Evolutionary conservation across 2,888 invertebrate species (phyloP), one percentile per base, ranked within the genome.

Genomic region (Epinotia bilunana): DNA sequence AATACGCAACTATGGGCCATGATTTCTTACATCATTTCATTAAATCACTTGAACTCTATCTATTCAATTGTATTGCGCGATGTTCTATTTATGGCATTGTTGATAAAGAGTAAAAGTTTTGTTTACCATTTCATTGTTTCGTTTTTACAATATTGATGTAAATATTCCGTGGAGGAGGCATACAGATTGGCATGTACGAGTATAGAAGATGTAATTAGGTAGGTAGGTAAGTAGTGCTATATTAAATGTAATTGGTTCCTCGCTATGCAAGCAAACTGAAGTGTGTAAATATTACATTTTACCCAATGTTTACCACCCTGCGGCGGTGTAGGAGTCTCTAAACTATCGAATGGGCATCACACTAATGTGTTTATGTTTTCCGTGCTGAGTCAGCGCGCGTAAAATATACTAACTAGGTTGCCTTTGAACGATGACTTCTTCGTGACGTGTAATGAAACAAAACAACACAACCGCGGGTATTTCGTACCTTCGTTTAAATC

Each of bases 21-120:
- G 62, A 58, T 72, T 64, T 58, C 28, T 72, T 72, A 64, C 72
- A 64, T 72, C 72, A 72, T 33, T 72, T 63, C 60, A 62, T 71
- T 55, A 43, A 69, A 69, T 69, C 46, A 60, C 46, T 58, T 58
- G 23, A 58, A 12, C 46, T 43, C 61, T 33, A 61, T 61, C n/a
- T 49, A 62, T 62, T 53, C 70, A 62, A 62, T 71, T 61, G 49
- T 53, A 71, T 33, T 39, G 70, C 53, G 9, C 61, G 70, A 53
- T 11, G 16, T 53, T 62, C 43, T 43, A 58, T 61, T 46, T 46
- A 71, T 46, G 23, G 28, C 13, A 39, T 60, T 46, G n/a, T 49
- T 61, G 46, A 11, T 62, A 12, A n/a, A 12, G 18, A 53, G 33
- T 58, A 58, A 68, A 68, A 46, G 28, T 23, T 28, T 23, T 60